Evolutionary conservation across 2,888 invertebrate genomes (phyloP), one percentile per base, ranked within the genome.

Genomic region (Caenorhabditis virilis): DNA sequence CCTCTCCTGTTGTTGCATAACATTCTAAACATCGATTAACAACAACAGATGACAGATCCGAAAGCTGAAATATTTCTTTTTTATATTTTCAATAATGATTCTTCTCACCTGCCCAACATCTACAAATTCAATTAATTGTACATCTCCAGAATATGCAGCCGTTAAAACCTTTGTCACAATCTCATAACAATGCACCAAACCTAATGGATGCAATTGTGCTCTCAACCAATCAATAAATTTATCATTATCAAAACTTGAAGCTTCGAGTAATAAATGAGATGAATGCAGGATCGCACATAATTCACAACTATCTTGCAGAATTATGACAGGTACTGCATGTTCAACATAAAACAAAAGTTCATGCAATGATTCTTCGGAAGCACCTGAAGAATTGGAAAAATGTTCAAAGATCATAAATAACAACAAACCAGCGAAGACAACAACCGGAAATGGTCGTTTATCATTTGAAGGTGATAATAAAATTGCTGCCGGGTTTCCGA

Each of bases 241-340:
- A 20, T 64, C 55, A 43, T 78, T 71, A n/a, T 74, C 71, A 45
- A 79, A 79, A 18, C 55, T 61, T 4, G 76, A 52, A 48, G 72
- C 69, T 35, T 72, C 61, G 35, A 71, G 73, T 22, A 80, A 71
- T n/a, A 76, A 57, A 48, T 69, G 64, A 18, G 72, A 69, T 18
- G 66, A 70, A 45, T 72, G 70, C 7, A 80, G 67, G 7, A 79
- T 53, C 2, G 73, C 73, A 53, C 80, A 80, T 13, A 80, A 49
- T 54, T 80, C 80, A 57, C 78, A 79, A 33, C 71, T 72, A 54
- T 80, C 80, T 69, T 80, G 59, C 15, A 76, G 58, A 13, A 36
- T 50, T 1, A 81, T 53, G 13, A 73, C 74, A 1, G 81, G 80
- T 13, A 81, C 69, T n/a, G 79, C 79, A 39, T 74, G 66, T 41